Conservation (phyloP, 1,140 invertebrate species). For the Leptinotarsa lineolata region DNA sequence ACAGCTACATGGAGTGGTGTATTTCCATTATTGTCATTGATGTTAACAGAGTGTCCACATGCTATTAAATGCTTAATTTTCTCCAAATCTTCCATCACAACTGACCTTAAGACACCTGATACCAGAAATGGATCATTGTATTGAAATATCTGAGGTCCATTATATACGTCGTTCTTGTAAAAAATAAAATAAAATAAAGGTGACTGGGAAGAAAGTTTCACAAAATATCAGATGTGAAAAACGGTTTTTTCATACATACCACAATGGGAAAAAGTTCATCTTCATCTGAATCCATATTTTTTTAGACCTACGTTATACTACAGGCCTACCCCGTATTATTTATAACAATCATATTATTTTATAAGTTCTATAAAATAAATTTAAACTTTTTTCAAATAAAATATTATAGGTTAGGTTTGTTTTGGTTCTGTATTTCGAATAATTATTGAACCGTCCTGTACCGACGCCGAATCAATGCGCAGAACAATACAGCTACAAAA, state of each 20-base stretch:
- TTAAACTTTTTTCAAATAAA: too few relatives aligned
- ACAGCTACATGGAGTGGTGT: slow-evolving; percentile 33
- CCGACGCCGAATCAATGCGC: too few relatives aligned
- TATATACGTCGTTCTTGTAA: background rate
- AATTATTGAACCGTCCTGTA: too few relatives aligned
- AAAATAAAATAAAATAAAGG: background rate
- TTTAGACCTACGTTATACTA: too few relatives aligned
- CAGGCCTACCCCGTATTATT: too few relatives aligned
- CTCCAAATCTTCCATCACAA: slow-evolving; percentile 26
- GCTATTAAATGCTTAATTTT: slow-evolving; percentile 25
- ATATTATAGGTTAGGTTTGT: too few relatives aligned
- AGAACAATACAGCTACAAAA: too few relatives aligned
- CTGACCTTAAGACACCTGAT: slow-evolving; percentile 29
- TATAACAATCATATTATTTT: too few relatives aligned
- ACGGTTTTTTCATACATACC: background rate
- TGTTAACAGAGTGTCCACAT: slow-evolving; percentile 31
- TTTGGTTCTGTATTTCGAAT: too few relatives aligned
- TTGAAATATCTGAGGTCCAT: background rate
- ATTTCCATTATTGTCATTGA: slow-evolving; percentile 37
- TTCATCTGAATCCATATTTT: background rate
- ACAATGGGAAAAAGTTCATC: background rate
- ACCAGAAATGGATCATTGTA: slow-evolving; percentile 31
- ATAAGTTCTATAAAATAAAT: too few relatives aligned
- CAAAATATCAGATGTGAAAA: too few relatives aligned
- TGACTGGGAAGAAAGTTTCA: too few relatives aligned